These are phyloP conservation scores for Zenarchopterus dispar DNA, from an alignment of 2,797 vertebrate genomes.

Conservation along the genomic window DNA sequence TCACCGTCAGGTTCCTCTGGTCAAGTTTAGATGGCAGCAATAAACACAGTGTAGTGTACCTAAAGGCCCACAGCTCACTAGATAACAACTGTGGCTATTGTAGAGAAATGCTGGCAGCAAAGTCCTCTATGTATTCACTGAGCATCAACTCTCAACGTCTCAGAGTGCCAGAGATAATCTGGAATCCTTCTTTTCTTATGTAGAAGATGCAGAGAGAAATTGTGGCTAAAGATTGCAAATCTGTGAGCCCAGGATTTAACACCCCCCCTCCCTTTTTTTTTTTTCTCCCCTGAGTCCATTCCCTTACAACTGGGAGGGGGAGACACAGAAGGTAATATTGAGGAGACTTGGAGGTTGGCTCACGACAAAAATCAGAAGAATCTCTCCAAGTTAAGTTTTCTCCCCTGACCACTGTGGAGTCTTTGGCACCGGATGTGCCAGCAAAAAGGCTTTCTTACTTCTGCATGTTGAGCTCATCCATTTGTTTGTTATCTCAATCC, in stretches of 20 bases:
- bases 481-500: slow-evolving; percentile 90
- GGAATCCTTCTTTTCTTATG: slow-evolving; percentile 81
- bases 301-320: slow-evolving; percentile 19
- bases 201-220: slow-evolving; percentile 73
- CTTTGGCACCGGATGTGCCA: slow-evolving; percentile 58
- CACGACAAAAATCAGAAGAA: slow-evolving; percentile 35
- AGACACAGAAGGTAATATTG: slow-evolving; percentile 18
- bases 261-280: slow-evolving; percentile 12
- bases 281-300: slow-evolving; percentile 26
- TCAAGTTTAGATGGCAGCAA: slow-evolving; percentile 7
- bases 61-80: slow-evolving; percentile 59
- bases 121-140: slow-evolving; percentile 71
- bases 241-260: slow-evolving; percentile 67
- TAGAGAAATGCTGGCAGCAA: slow-evolving; percentile 59
- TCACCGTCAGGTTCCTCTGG: slow-evolving; percentile 46
- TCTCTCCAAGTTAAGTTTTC: slow-evolving; percentile 43
- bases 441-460: slow-evolving; percentile 74
- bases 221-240: slow-evolving; percentile 72
- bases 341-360: slow-evolving; percentile 20
- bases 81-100: slow-evolving; percentile 67
- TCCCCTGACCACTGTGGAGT: slow-evolving; percentile 57
- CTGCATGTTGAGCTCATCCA: slow-evolving; percentile 76
- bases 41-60: slow-evolving; percentile 30
- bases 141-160: slow-evolving; percentile 71
- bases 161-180: slow-evolving; percentile 81